A percentile compares a stretch with the other conserved stretches of the same genome.
These are phyloP conservation scores for Mobula birostris DNA, from an alignment of 2,113 vertebrate genomes.

Conservation along the genomic window DNA sequence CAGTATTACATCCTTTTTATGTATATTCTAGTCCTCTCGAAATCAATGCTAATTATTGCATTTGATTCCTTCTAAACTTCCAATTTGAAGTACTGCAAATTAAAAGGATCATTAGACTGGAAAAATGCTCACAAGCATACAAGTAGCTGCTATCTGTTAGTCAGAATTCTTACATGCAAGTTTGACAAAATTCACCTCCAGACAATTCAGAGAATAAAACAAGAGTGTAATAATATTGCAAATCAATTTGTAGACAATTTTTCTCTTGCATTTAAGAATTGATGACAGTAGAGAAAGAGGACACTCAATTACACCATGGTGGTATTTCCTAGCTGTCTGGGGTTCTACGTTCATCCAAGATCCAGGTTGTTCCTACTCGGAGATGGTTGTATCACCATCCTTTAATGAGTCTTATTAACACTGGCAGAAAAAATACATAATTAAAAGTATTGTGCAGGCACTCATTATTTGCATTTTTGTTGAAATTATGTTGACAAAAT, in stretches of 20 bases:
- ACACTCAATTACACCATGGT: not conserved
- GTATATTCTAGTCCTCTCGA: too few species aligned
- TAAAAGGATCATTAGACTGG: not conserved
- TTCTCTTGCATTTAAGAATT: not conserved
- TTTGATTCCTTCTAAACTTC: not conserved
- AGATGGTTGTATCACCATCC: not conserved
- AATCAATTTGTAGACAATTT: not conserved
- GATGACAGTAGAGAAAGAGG: not conserved
- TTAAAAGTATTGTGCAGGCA: not conserved
- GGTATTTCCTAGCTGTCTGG: not conserved
- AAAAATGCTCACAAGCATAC: not conserved
- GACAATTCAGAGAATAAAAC: not conserved
- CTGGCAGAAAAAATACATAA: not conserved
- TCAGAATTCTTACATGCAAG: not conserved
- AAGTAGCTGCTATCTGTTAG: not conserved
- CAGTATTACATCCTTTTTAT: too few species aligned
- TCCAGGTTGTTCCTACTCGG: not conserved
- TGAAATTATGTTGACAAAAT: slow-evolving; percentile 1
- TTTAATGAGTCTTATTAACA: not conserved
- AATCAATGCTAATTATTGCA: too few species aligned
- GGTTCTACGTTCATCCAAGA: not conserved
- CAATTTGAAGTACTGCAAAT: not conserved
- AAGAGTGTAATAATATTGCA: not conserved
- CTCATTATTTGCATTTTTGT: not conserved
- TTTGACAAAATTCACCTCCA: not conserved